A percentile compares a stretch with the other conserved stretches of the same genome.
Evolutionary conservation across 2,113 vertebrate genomes (phyloP).

Genomic region (Cryptotis parvus): DNA sequence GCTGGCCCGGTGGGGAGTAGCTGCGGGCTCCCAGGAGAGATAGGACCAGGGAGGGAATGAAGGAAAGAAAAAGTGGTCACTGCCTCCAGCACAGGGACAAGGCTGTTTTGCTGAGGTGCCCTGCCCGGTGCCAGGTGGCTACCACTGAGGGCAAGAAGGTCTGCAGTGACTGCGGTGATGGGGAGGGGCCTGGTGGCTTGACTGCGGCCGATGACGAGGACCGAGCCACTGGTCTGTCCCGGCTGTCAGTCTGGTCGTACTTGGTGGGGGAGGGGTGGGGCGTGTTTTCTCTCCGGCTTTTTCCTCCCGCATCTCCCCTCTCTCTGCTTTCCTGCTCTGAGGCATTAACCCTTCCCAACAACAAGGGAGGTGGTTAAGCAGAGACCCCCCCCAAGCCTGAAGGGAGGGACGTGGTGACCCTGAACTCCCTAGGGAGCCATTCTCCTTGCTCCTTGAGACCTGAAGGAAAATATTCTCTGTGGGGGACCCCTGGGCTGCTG

Average conservation of each 20-base stretch:
- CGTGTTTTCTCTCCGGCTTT: slow-evolving; percentile 67
- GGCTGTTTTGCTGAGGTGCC: slow-evolving; percentile 10
- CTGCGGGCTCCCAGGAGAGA: background rate
- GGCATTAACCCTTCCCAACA: slow-evolving; percentile 64
- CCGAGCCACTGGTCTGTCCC: slow-evolving; percentile 78
- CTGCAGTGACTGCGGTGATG: slow-evolving; percentile 64
- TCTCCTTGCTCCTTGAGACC: slow-evolving; percentile 9
- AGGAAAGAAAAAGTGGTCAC: slow-evolving; percentile 32
- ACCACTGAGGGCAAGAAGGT: slow-evolving; percentile 38
- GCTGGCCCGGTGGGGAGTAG: background rate
- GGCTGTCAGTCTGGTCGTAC: slow-evolving; percentile 73
- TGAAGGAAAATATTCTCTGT: background rate
- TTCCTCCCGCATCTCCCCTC: slow-evolving; percentile 64
- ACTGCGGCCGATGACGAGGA: slow-evolving; percentile 60
- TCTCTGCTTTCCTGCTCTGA: slow-evolving; percentile 17
- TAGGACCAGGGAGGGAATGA: background rate
- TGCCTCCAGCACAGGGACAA: background rate
- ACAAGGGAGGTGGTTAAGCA: background rate
- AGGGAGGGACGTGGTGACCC: background rate
- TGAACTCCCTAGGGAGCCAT: background rate
- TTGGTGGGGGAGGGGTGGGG: slow-evolving; percentile 76
- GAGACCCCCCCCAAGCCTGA: background rate
- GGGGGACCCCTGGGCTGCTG: background rate
- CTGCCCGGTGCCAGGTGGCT: slow-evolving; percentile 62
- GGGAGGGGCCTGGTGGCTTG: slow-evolving; percentile 69